These are phyloP conservation scores for Rhipidura dahli DNA, from an alignment of 2,113 vertebrate genomes.

Conservation along the genomic window DNA sequence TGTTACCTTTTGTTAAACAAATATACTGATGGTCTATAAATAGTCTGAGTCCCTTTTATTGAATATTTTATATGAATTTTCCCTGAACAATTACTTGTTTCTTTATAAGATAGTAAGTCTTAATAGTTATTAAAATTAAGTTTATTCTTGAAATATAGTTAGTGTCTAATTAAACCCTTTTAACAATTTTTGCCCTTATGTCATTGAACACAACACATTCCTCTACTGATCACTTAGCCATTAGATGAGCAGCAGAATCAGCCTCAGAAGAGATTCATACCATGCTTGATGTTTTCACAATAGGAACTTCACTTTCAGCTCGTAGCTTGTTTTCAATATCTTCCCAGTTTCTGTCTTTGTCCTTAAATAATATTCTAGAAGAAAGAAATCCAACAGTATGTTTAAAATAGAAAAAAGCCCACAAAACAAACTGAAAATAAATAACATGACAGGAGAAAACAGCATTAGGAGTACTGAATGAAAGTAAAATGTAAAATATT, in stretches of 20 bases:
- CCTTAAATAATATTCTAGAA: slow-evolving; percentile 94
- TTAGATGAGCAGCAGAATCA: not conserved
- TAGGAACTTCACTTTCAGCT: slow-evolving; percentile 90
- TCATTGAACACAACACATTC: not conserved
- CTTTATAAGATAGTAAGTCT: not conserved
- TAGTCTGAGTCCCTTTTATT: not conserved
- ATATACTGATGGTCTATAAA: not conserved
- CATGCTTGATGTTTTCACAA: slow-evolving; percentile 96
- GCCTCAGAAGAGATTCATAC: slow-evolving; percentile 67
- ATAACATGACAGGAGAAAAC: not conserved
- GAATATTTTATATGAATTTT: not conserved
- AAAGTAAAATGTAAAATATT: not conserved
- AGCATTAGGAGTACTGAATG: not conserved
- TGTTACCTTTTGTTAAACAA: not conserved
- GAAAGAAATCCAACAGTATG: slow-evolving; percentile 8
- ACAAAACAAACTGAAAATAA: not conserved
- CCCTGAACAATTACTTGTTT: not conserved
- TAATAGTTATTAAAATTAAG: not conserved
- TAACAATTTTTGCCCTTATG: not conserved
- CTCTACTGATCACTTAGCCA: not conserved
- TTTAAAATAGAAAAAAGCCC: not conserved
- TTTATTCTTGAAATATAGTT: not conserved
- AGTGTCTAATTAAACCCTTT: not conserved
- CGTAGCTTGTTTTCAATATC: slow-evolving; percentile 93
- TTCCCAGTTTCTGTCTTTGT: slow-evolving; percentile 97